Conservation (phyloP, 1,140 invertebrate species). For the Bombus pascuorum region DNA sequence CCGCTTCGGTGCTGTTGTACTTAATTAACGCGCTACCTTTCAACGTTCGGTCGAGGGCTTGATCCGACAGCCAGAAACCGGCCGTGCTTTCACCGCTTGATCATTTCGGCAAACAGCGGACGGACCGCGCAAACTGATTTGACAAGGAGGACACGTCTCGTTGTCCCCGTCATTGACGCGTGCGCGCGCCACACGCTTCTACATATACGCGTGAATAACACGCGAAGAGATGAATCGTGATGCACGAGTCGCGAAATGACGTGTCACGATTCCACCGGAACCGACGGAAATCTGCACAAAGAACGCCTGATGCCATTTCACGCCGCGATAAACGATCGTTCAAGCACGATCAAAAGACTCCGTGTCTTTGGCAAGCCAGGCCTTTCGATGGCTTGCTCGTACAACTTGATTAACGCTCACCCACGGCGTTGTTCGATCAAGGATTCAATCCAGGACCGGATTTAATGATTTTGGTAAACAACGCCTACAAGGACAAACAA, state of each 20-base stretch:
- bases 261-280: neutral
- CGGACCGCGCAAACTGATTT: slow-evolving; percentile 53
- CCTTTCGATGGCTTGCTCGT: neutral
- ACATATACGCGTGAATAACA: too few species aligned
- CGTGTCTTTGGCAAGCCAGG: neutral
- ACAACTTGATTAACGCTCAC: slow-evolving; percentile 30
- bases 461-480: slow-evolving; percentile 54
- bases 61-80: slow-evolving; percentile 52
- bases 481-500: slow-evolving; percentile 35
- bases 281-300: slow-evolving; percentile 16
- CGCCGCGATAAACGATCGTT: slow-evolving; percentile 13
- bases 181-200: neutral
- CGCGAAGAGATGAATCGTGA: too few species aligned
- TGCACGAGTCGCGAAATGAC: too few species aligned
- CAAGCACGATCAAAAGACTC: slow-evolving; percentile 6
- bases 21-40: slow-evolving; percentile 72
- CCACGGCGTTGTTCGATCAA: slow-evolving; percentile 14
- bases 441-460: slow-evolving; percentile 25
- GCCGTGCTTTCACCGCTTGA: slow-evolving; percentile 57
- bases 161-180: neutral
- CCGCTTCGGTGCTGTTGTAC: slow-evolving; percentile 56
- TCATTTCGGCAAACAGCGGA: slow-evolving; percentile 66
- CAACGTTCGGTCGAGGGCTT: slow-evolving; percentile 50
- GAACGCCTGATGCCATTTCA: neutral
- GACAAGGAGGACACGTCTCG: slow-evolving; percentile 42